Conservation (phyloP, 2,797 vertebrate species). For the Syndactyla subalaris region DNA sequence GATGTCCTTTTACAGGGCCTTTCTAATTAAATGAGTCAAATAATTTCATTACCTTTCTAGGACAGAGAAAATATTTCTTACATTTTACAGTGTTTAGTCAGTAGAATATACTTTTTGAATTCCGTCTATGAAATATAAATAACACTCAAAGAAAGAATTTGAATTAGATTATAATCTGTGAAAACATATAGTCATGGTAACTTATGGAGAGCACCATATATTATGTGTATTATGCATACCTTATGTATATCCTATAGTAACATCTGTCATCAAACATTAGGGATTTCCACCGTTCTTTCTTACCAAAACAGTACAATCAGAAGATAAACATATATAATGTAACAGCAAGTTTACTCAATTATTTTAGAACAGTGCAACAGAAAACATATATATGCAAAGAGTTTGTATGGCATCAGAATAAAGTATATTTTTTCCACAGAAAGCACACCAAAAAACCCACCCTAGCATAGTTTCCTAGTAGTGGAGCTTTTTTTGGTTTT, state of each 20-base stretch:
- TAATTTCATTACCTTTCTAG: neutral
- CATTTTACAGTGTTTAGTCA: neutral
- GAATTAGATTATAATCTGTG: neutral
- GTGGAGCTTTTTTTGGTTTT: neutral
- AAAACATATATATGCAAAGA: neutral
- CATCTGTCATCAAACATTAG: neutral
- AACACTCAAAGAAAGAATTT: neutral
- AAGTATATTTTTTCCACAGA: neutral
- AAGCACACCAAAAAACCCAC: neutral
- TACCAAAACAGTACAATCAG: neutral
- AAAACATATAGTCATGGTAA: neutral
- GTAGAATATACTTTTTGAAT: neutral
- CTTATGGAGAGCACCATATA: neutral
- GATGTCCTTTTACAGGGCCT: neutral
- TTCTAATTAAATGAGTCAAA: neutral
- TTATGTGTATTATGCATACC: neutral
- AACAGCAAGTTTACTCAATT: neutral
- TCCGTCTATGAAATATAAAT: neutral
- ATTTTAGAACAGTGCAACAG: neutral
- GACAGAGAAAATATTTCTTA: neutral
- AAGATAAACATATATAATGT: neutral
- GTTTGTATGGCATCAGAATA: neutral
- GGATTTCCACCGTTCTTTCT: neutral
- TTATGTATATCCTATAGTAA: neutral
- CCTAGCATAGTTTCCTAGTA: neutral